These are phyloP conservation scores for Hydra vulgaris DNA, from an alignment of 30 jellyfish, hydroid and myxozoan genomes.

Conservation along the genomic window DNA sequence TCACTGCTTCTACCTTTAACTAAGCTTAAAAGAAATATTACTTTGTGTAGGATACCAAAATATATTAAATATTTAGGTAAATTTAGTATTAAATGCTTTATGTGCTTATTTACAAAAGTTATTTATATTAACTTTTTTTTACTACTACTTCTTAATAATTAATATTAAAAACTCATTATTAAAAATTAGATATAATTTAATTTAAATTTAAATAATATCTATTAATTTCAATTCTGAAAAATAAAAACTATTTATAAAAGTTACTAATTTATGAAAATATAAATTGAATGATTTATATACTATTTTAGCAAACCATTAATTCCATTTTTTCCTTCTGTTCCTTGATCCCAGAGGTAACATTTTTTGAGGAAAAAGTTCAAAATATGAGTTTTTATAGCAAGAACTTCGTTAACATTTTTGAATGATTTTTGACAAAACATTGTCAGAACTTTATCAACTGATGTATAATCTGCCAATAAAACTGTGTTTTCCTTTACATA, in stretches of 20 bases:
- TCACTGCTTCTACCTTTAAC: conserved; percentile 55
- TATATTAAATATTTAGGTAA: not conserved
- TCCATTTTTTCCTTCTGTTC: conserved; percentile 48
- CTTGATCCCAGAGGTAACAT: conserved; percentile 39
- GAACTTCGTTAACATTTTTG: conserved; percentile 63
- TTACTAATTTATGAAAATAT: not conserved
- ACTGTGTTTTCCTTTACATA: conserved; percentile 35
- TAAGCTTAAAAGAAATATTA: conserved; percentile 22
- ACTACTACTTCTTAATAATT: no score
- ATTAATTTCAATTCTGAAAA: no score
- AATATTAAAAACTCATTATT: no score
- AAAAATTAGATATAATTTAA: no score
- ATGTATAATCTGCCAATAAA: conserved; percentile 30
- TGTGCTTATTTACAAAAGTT: no score
- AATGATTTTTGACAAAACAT: conserved; percentile 40
- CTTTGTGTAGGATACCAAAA: no score
- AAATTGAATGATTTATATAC: conserved; percentile 17
- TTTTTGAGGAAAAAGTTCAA: conserved; percentile 25
- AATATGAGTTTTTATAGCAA: conserved; percentile 57
- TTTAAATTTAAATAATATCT: no score
- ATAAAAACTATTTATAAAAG: no score
- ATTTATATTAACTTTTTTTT: no score
- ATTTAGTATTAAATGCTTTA: no score
- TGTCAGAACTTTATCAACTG: conserved; percentile 39
- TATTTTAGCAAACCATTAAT: conserved; percentile 36